Base-by-base conservation (phyloP, 2,113 vertebrate species). In the Pithys albifrons region DNA sequence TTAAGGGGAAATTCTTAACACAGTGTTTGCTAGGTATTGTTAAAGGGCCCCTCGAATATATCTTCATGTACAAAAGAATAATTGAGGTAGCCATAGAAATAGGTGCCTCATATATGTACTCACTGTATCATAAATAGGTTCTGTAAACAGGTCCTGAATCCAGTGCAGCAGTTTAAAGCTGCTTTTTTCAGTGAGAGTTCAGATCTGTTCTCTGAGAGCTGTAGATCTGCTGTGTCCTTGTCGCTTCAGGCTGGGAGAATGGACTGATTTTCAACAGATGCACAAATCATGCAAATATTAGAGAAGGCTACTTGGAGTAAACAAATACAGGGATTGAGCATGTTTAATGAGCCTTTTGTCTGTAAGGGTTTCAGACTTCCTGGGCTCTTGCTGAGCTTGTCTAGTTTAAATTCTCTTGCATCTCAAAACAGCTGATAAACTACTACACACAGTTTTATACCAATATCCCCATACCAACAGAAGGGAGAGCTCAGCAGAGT, bases 321-420 rank as follows among this genome's bases (percentile, higher is more conserved):
- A 74, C 1, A 2, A 46, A 46, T 1, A 1, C 22, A 29, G 28
- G 14, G 25, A 22, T 2, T 51, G 4, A 22, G 22, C 7, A 46
- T 1, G 3, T 55, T 41, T 70, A 69, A 59, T 39, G 25, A 70
- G 28, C 10, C 22, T 22, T 85, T 85, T 51, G 19, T 35, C 51
- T 55, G 27, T 12, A 29, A 27, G 61, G 35, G 14, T 7, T 74
- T 64, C 6, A 55, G 54, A 22, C 33, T 43, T 87, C 19, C 29
- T 12, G 43, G 58, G 14, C 16, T 46, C 14, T 67, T 43, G 22
- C 25, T 23, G 49, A 51, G 33, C 71, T 62, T 46, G 33, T 27
- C 37, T 61, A 5, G 28, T 80, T 76, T 19, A 58, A 73, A 20
- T 74, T 73, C 54, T 86, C n/a, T 64, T 43, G 29, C 27, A 5